Evolutionary conservation across 2,888 invertebrate species (phyloP).

Genomic region (Listrodromus nycthemerus): DNA sequence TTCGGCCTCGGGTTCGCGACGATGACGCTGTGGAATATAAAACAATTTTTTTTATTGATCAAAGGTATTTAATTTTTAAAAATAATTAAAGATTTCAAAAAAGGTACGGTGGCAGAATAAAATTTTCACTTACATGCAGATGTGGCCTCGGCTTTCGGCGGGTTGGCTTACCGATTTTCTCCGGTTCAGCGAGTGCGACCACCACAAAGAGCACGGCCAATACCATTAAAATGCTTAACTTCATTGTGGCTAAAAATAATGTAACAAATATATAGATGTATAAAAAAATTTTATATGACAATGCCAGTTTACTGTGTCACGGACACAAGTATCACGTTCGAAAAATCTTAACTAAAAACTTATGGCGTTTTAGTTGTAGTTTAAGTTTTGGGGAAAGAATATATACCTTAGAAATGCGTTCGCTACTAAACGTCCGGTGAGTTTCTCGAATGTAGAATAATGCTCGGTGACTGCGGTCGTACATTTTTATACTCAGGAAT

Average conservation of each 20-base stretch:
- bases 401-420: not conserved
- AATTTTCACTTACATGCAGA: not conserved
- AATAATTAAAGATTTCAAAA: not conserved
- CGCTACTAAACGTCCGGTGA: not conserved
- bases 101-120: not conserved
- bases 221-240: slow-evolving; percentile 26
- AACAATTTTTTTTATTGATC: not conserved
- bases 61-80: not conserved
- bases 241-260: slow-evolving; percentile 12
- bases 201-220: slow-evolving; percentile 18
- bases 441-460: not conserved
- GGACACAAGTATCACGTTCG: slow-evolving; percentile 3
- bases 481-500: not conserved
- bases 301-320: not conserved
- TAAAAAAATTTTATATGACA: not conserved
- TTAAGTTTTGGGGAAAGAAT: not conserved
- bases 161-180: not conserved
- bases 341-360: not conserved
- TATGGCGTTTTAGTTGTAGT: not conserved
- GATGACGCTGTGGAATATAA: slow-evolving; percentile 51
- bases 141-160: not conserved
- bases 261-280: slow-evolving; percentile 7
- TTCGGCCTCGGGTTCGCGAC: slow-evolving; percentile 62
- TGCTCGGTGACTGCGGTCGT: not conserved
- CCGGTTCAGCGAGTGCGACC: not conserved